These are phyloP conservation scores for Cheumatopsyche charites DNA, from an alignment of 1,140 invertebrate genomes.

Conservation along the genomic window DNA sequence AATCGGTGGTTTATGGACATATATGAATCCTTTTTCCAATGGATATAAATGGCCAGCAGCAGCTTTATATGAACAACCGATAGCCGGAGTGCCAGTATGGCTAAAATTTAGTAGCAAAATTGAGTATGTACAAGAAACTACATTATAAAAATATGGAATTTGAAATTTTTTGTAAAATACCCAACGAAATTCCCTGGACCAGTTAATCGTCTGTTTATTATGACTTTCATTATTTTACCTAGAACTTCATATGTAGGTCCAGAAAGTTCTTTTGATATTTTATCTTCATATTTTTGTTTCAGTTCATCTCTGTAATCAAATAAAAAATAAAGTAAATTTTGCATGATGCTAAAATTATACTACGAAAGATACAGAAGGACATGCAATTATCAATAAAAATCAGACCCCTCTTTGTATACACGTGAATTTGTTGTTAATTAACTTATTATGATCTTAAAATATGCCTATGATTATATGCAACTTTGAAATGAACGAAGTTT, in stretches of 20 bases:
- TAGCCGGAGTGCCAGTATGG: constrained; percentile 88
- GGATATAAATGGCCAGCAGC: constrained; percentile 97
- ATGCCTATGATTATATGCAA: too few species aligned
- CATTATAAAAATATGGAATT: too few species aligned
- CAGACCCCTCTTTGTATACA: too few species aligned
- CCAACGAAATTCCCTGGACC: constrained; percentile 91
- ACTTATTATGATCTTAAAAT: too few species aligned
- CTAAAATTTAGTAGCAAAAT: constrained; percentile 64
- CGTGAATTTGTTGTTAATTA: too few species aligned
- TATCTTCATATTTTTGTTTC: constrained; percentile 93
- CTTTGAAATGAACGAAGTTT: too few species aligned
- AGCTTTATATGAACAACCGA: constrained; percentile 98
- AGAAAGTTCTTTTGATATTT: constrained; percentile 87
- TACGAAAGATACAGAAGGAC: too few species aligned
- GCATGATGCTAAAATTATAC: background rate
- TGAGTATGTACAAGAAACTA: too few species aligned
- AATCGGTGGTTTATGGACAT: constrained; percentile 97
- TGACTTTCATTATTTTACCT: constrained; percentile 94
- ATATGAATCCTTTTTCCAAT: constrained; percentile 98
- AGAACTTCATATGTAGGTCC: constrained; percentile 96
- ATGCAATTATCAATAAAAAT: too few species aligned
- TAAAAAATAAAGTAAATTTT: constrained; percentile 34
- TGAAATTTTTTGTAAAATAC: too few species aligned
- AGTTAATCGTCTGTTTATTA: constrained; percentile 94
- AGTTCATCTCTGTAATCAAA: constrained; percentile 76